phyloP scores from a whole-genome alignment of 2,113 vertebrate species.

The Laticauda laticaudata region DNA sequence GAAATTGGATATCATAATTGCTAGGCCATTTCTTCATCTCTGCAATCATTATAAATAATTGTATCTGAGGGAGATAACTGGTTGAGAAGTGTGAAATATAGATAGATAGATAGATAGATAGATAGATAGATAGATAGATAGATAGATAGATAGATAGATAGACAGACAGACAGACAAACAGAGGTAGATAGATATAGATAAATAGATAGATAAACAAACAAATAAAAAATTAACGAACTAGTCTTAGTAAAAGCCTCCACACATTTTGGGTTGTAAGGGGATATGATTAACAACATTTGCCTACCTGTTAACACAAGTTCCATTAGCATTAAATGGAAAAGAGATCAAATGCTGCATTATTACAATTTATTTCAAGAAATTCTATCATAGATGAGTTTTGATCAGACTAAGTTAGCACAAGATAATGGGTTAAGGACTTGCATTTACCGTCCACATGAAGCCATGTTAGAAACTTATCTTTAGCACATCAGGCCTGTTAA shows the following conservation, averaged over 20 bases:
- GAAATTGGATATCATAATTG: neutral
- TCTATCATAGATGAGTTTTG: neutral
- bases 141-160: too few species aligned
- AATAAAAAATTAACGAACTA: neutral
- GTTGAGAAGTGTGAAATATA: neutral
- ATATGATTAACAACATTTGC: neutral
- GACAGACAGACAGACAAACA: too few species aligned
- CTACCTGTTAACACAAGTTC: neutral
- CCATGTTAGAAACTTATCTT: neutral
- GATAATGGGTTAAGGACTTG: neutral
- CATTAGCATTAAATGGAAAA: neutral
- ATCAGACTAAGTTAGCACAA: neutral
- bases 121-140: too few species aligned
- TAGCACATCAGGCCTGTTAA: neutral
- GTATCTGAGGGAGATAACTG: neutral
- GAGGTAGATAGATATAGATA: too few species aligned
- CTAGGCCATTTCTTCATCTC: neutral
- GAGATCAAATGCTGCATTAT: neutral
- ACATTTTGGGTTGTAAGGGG: neutral
- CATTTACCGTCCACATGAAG: neutral
- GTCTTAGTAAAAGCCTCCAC: neutral
- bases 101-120: too few species aligned
- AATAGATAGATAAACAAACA: neutral
- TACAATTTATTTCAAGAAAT: neutral
- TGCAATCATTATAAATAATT: neutral